Evolutionary conservation across 2,113 vertebrate species (phyloP).

Genomic region (Poecilia latipinna): DNA sequence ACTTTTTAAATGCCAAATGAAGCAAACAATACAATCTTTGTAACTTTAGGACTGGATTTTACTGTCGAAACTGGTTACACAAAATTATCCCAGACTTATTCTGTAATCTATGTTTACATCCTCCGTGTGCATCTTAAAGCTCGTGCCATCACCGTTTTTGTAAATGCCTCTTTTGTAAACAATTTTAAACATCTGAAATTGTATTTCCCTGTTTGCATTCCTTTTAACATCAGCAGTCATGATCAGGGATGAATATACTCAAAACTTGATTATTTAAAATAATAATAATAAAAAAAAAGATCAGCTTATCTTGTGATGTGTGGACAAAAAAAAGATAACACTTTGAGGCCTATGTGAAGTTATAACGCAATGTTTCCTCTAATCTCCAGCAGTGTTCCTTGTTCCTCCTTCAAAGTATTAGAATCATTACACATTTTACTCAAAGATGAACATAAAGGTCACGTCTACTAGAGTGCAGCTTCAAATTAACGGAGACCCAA

Average conservation of each 20-base stretch:
- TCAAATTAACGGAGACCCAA: neutral
- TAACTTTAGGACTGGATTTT: neutral
- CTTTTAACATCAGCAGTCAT: slow-evolving; percentile 47
- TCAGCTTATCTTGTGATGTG: slow-evolving; percentile 43
- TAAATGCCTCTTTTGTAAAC: slow-evolving; percentile 21
- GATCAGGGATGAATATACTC: slow-evolving; percentile 59
- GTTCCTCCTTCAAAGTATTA: slow-evolving; percentile 7
- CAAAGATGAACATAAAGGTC: neutral
- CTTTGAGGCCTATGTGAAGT: slow-evolving; percentile 36
- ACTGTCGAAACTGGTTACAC: neutral
- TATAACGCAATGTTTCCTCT: slow-evolving; percentile 12
- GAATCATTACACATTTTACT: neutral
- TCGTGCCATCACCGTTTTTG: slow-evolving; percentile 47
- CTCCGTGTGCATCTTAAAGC: slow-evolving; percentile 40
- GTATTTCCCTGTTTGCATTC: slow-evolving; percentile 30
- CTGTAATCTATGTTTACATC: slow-evolving; percentile 51
- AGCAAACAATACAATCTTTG: neutral
- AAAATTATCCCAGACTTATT: slow-evolving; percentile 38
- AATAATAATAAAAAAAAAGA: slow-evolving; percentile 2
- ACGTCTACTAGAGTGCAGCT: neutral
- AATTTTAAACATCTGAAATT: slow-evolving; percentile 41
- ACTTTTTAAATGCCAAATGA: neutral
- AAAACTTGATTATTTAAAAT: slow-evolving; percentile 29
- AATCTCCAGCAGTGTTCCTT: neutral
- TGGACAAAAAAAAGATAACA: slow-evolving; percentile 17